Percentiles rank a stretch among this genome's conserved stretches.
phyloP scores from a whole-genome alignment of 2,888 invertebrate species.

The Epicampocera succincta region DNA sequence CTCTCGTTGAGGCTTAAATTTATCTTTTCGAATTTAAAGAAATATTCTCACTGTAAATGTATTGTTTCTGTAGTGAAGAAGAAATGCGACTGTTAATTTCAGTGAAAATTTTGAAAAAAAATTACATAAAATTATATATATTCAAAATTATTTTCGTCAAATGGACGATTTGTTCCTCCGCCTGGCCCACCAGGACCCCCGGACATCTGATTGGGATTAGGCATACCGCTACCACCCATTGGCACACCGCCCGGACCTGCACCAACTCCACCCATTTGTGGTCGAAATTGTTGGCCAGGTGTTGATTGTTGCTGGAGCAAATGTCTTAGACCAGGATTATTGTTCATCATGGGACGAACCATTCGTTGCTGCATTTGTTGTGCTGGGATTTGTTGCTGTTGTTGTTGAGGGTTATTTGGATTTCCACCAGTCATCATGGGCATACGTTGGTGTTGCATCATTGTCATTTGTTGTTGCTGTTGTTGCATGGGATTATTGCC shows the following conservation, averaged over 20 bases:
- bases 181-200: slow-evolving; percentile 71
- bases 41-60: no score
- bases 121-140: slow-evolving; percentile 74
- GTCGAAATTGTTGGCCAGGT: slow-evolving; percentile 80
- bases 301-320: slow-evolving; percentile 85
- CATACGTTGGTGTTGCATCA: slow-evolving; percentile 84
- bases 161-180: slow-evolving; percentile 77
- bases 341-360: slow-evolving; percentile 88
- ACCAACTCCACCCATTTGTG: slow-evolving; percentile 76
- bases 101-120: neutral
- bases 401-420: slow-evolving; percentile 81
- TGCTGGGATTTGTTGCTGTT: slow-evolving; percentile 77
- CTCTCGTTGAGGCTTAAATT: no score
- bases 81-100: neutral
- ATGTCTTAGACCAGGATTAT: slow-evolving; percentile 91
- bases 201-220: slow-evolving; percentile 73
- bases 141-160: slow-evolving; percentile 79
- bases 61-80: no score
- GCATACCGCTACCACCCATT: slow-evolving; percentile 72
- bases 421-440: slow-evolving; percentile 84
- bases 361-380: slow-evolving; percentile 84
- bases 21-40: no score
- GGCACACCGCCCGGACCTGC: slow-evolving; percentile 68
- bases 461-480: slow-evolving; percentile 80
- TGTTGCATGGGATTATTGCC: slow-evolving; percentile 75